A percentile compares a stretch with the other conserved stretches of the same genome.
These are phyloP conservation scores for Tenualosa thibaudeaui DNA, from an alignment of 2,797 vertebrate genomes.

Conservation along the genomic window DNA sequence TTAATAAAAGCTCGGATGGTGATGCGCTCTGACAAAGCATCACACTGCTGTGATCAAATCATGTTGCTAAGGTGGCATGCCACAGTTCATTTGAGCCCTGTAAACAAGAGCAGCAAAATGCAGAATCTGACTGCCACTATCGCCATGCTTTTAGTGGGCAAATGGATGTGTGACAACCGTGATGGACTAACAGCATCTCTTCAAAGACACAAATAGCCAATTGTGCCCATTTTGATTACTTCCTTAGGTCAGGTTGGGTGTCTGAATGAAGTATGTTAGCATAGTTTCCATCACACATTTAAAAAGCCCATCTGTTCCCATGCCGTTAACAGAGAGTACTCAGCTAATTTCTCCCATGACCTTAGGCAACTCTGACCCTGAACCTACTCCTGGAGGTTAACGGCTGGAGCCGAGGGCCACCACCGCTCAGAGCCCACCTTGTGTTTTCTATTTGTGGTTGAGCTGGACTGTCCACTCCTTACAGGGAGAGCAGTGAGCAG, in stretches of 20 bases:
- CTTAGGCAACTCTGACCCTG: conserved; percentile 62
- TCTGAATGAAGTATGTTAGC: conserved; percentile 33
- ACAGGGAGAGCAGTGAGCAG: conserved; percentile 30
- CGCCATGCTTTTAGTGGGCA: not conserved
- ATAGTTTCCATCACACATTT: conserved; percentile 60
- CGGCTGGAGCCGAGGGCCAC: conserved; percentile 47
- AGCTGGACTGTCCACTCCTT: conserved; percentile 43
- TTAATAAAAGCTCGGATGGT: not conserved
- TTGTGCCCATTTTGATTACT: conserved; percentile 36
- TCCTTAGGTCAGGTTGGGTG: conserved; percentile 28
- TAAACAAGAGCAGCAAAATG: not conserved
- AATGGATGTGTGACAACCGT: not conserved
- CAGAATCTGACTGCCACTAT: not conserved
- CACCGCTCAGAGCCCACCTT: conserved; percentile 35
- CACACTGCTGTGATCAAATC: not conserved
- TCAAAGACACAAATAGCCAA: not conserved
- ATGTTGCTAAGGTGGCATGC: not conserved
- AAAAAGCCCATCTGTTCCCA: conserved; percentile 45
- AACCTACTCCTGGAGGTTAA: conserved; percentile 58
- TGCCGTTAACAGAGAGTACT: conserved; percentile 60
- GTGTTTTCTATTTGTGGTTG: conserved; percentile 59
- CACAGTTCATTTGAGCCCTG: not conserved
- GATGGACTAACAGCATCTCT: not conserved
- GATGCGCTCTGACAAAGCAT: not conserved
- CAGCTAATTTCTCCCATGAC: conserved; percentile 63